Conservation (phyloP, 2,113 vertebrate species). For the Scomber japonicus region DNA sequence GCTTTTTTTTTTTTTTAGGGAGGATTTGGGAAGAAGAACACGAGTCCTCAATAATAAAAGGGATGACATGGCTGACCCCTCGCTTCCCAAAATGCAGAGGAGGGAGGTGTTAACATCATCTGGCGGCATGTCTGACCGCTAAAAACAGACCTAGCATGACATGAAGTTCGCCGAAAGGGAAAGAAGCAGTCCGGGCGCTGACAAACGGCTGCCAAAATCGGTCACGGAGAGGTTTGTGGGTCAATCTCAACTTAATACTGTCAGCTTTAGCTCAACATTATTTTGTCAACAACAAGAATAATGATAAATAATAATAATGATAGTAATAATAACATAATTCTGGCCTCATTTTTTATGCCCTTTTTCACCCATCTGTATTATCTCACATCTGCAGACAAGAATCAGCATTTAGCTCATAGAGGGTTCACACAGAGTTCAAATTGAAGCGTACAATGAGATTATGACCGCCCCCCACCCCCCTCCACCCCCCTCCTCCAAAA, state of each 20-base stretch:
- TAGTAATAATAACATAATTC: slow-evolving; percentile 29
- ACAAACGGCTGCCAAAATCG: background rate
- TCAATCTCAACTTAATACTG: slow-evolving; percentile 65
- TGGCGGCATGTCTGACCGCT: slow-evolving; percentile 21
- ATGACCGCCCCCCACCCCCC: background rate
- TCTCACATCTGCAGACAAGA: background rate
- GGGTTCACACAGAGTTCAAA: slow-evolving; percentile 68
- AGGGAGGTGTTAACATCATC: slow-evolving; percentile 46
- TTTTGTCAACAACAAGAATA: slow-evolving; percentile 49
- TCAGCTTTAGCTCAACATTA: slow-evolving; percentile 44
- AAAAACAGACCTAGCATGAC: slow-evolving; percentile 12
- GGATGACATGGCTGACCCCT: slow-evolving; percentile 4
- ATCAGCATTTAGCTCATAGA: slow-evolving; percentile 20
- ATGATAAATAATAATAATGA: background rate
- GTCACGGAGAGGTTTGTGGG: slow-evolving; percentile 72
- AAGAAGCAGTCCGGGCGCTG: background rate
- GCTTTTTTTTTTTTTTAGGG: slow-evolving; percentile 11
- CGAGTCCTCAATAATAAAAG: background rate
- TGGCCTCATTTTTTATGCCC: background rate
- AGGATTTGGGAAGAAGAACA: slow-evolving; percentile 13
- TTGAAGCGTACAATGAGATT: slow-evolving; percentile 26
- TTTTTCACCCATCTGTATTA: slow-evolving; percentile 29
- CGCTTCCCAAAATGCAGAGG: background rate
- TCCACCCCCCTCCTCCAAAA: too few species aligned
- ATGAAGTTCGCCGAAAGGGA: slow-evolving; percentile 14